These are phyloP conservation scores for Thera obeliscata DNA, from an alignment of 2,888 invertebrate species.

Conservation along the genomic window DNA sequence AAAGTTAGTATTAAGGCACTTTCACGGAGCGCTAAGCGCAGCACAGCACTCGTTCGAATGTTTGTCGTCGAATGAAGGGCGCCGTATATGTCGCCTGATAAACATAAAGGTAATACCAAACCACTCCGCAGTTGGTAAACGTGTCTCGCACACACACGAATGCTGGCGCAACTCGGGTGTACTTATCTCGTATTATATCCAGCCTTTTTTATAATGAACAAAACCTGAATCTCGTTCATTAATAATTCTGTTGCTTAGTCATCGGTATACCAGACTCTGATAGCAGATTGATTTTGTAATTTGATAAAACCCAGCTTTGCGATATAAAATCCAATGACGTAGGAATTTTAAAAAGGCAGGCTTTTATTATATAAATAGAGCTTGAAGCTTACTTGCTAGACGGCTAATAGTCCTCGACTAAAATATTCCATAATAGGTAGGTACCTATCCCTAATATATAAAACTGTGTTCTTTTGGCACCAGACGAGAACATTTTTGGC, in stretches of 20 bases:
- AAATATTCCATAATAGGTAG: too few relatives aligned
- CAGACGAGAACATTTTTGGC: too few relatives aligned
- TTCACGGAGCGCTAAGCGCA: conserved; percentile 52
- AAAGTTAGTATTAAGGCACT: conserved; percentile 59
- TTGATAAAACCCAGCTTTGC: conserved; percentile 1
- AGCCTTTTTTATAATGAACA: conserved; percentile 9
- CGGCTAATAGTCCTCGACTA: too few relatives aligned
- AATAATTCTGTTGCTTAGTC: conserved; percentile 19
- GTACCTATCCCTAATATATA: too few relatives aligned
- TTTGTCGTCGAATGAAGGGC: conserved; percentile 53
- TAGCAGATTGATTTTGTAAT: neutral
- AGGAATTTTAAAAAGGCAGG: too few relatives aligned
- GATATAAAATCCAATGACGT: neutral
- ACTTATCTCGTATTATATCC: conserved; percentile 13
- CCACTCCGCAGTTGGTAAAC: conserved; percentile 10
- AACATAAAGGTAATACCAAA: conserved; percentile 47
- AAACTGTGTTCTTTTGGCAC: too few relatives aligned
- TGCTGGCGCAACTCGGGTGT: conserved; percentile 3
- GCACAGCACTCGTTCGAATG: conserved; percentile 42
- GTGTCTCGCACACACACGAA: conserved; percentile 19
- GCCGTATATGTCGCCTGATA: conserved; percentile 47
- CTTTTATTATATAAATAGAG: too few relatives aligned
- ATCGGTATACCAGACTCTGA: conserved; percentile 7
- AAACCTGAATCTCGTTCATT: conserved; percentile 9
- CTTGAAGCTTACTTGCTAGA: too few relatives aligned